These are phyloP conservation scores for Prietella phreatophila DNA, from an alignment of 2,113 vertebrate genomes.

Conservation along the genomic window DNA sequence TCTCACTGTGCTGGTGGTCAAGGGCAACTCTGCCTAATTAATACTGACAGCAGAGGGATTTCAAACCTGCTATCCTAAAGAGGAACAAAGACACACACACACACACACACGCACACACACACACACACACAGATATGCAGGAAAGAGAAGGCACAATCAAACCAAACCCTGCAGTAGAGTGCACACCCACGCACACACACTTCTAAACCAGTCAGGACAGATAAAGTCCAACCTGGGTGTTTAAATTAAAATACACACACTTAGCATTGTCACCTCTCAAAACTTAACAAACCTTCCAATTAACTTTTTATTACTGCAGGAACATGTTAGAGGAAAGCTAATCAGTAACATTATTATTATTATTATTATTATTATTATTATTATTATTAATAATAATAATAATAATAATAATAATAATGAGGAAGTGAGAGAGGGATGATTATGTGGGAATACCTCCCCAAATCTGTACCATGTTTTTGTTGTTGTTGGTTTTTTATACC, in stretches of 20 bases:
- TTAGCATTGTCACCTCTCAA: slow-evolving; percentile 69
- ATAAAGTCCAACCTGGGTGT: slow-evolving; percentile 10
- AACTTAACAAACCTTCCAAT: slow-evolving; percentile 65
- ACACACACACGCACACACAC: background rate
- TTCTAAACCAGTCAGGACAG: slow-evolving; percentile 20
- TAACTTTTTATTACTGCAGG: slow-evolving; percentile 62
- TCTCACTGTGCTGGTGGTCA: slow-evolving; percentile 28
- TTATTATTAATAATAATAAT: background rate
- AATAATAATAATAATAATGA: slow-evolving; percentile 3
- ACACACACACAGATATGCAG: background rate
- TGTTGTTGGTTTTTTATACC: background rate
- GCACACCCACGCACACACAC: background rate
- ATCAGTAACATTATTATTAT: too few relatives aligned
- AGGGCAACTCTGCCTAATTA: slow-evolving; percentile 61
- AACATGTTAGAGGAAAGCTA: slow-evolving; percentile 55
- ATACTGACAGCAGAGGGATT: slow-evolving; percentile 58
- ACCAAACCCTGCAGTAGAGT: slow-evolving; percentile 3
- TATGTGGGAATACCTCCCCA: background rate
- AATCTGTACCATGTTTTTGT: background rate
- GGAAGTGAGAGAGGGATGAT: background rate
- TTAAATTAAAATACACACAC: slow-evolving; percentile 64
- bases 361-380: too few relatives aligned
- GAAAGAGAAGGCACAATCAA: background rate
- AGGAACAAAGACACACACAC: too few relatives aligned
- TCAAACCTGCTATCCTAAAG: background rate